These are phyloP conservation scores for Gallirallus australis DNA, from an alignment of 2,797 vertebrate species.

Conservation along the genomic window DNA sequence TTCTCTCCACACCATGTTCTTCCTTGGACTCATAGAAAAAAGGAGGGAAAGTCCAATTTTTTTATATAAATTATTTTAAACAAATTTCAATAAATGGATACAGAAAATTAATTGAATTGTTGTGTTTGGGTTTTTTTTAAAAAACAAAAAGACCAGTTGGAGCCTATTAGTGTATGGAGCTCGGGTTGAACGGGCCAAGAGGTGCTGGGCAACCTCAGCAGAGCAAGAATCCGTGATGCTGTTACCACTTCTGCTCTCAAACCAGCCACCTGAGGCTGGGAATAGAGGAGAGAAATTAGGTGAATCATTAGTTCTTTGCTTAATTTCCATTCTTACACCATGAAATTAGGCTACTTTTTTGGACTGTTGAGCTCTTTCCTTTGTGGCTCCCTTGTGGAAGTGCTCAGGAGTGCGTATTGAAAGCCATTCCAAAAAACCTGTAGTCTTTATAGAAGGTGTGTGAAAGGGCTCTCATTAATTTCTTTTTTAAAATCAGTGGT, in stretches of 20 bases:
- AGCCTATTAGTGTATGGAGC: background rate
- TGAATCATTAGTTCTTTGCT: background rate
- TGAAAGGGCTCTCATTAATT: background rate
- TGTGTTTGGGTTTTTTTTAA: background rate
- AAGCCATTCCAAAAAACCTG: background rate
- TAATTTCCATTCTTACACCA: background rate
- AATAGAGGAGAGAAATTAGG: background rate
- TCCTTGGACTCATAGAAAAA: background rate
- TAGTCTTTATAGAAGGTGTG: background rate
- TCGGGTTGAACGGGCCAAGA: background rate
- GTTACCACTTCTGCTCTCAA: background rate
- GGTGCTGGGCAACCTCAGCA: accelerated
- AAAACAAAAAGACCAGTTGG: background rate
- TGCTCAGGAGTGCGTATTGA: background rate
- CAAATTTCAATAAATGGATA: background rate
- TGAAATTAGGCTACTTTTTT: background rate
- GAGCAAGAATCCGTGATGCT: background rate
- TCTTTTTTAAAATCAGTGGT: background rate
- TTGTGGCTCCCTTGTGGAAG: background rate
- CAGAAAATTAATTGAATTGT: background rate
- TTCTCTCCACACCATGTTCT: background rate
- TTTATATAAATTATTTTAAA: background rate
- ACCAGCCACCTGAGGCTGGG: background rate
- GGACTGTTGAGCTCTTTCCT: background rate
- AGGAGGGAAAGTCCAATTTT: background rate